Evolutionary conservation across 2,888 invertebrate species (phyloP), one percentile per base, ranked within the genome.

Genomic region (Aradus depressus): DNA sequence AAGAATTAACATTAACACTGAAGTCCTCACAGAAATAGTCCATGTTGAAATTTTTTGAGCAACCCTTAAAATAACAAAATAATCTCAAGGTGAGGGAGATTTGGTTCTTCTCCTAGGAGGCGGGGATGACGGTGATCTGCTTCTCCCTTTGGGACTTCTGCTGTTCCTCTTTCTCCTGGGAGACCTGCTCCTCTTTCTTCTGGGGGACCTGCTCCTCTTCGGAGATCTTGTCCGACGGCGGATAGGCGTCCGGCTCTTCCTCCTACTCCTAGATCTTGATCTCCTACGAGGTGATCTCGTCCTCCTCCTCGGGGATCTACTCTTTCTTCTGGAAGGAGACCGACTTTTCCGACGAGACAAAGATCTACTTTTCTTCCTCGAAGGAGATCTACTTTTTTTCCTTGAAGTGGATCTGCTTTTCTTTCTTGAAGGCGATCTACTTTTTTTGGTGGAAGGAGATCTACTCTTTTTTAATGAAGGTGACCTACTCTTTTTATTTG

Each of bases 291-390:
- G 53, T 4, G 56, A 53, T 19, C 52, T 50, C 8, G 52, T 41
- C 12, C 56, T 31, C 4, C 48, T 23, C 1, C 54, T 44, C 63
- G 66, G 35, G 62, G 65, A 25, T 67, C 65, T 47, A 68, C 66
- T 54, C 67, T 65, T 31, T 67, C 75, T 62, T 75, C 73, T 48
- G 12, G 78, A 70, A 44, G 73, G 72, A 23, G 76, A 77, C 16
- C 70, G 66, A 53, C 67, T 67, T 21, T 58, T 57, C 14, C 55
- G 52, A 14, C 67, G 64, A 3, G 69, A 69, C 4, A 66, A 63
- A 0, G 68, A 68, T 0, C 66, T 74, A 48, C 77, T 72, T 56
- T 77, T 76, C 59, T 75, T 76, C 1, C 76, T 66, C 1, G 70
- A 68, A 12, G 61, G 69, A 3, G 72, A 71, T 12, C 68, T 64